phyloP scores from a whole-genome alignment of 2,888 invertebrate genomes.

The Pseudococcus jackbeardsleyi region DNA sequence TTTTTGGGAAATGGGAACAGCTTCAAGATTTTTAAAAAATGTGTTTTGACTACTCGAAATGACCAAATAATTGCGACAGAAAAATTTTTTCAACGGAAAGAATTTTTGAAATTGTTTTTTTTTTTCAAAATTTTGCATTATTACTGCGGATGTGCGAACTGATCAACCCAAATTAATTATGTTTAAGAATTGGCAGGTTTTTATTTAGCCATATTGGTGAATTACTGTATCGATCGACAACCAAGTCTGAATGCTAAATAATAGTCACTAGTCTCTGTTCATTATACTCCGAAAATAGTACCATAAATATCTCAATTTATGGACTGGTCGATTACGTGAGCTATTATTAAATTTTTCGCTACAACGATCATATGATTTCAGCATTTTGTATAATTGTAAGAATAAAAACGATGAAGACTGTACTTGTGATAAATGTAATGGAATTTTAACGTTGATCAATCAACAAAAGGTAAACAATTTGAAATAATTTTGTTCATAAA shows the following conservation, averaged over 20 bases:
- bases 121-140: too few species aligned
- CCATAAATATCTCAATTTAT: conserved; percentile 60
- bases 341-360: conserved; percentile 13
- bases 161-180: neutral
- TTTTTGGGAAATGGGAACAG: too few species aligned
- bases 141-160: too few species aligned
- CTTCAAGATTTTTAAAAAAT: too few species aligned
- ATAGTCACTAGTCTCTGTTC: conserved; percentile 84
- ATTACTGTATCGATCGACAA: conserved; percentile 79
- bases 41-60: too few species aligned
- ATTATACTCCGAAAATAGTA: conserved; percentile 83
- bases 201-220: conserved; percentile 82
- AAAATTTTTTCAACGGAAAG: too few species aligned
- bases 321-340: neutral
- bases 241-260: conserved; percentile 91
- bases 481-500: neutral
- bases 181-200: conserved; percentile 77
- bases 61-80: too few species aligned
- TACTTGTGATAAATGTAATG: conserved; percentile 71
- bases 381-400: conserved; percentile 39
- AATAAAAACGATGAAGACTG: conserved; percentile 57
- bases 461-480: conserved; percentile 74
- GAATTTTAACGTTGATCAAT: conserved; percentile 82
- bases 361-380: neutral
- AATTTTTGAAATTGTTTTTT: too few species aligned